These are phyloP conservation scores for Albula glossodonta DNA, from an alignment of 2,113 vertebrate species.

Conservation along the genomic window DNA sequence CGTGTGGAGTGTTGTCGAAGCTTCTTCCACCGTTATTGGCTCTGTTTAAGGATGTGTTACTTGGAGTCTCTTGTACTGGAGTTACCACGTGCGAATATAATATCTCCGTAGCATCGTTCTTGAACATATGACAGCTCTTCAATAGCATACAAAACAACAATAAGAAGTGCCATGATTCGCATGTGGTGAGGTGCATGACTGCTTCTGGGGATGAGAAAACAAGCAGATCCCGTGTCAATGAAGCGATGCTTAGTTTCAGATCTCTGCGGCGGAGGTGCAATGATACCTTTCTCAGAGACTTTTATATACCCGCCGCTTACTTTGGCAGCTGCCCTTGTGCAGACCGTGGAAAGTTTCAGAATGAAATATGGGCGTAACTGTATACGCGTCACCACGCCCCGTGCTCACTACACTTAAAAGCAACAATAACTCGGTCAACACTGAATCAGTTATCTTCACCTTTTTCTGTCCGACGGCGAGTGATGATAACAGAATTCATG, in stretches of 20 bases:
- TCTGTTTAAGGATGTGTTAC: constrained; percentile 86
- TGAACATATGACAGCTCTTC: constrained; percentile 79
- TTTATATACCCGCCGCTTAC: constrained; percentile 78
- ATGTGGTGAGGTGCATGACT: constrained; percentile 76
- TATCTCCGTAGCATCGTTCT: constrained; percentile 92
- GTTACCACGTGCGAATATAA: constrained; percentile 78
- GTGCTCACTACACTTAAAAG: neutral
- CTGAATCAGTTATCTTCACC: neutral
- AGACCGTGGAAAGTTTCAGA: constrained; percentile 71
- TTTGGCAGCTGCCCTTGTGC: constrained; percentile 85
- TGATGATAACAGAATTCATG: neutral
- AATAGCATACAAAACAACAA: constrained; percentile 78
- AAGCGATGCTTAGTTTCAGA: constrained; percentile 16
- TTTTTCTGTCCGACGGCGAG: neutral
- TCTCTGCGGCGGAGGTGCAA: constrained; percentile 18
- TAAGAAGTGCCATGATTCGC: constrained; percentile 73
- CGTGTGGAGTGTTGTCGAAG: constrained; percentile 61
- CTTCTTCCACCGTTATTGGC: constrained; percentile 85
- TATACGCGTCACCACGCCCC: constrained; percentile 37
- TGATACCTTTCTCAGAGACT: constrained; percentile 33
- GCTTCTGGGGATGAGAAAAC: constrained; percentile 19
- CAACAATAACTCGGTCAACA: neutral
- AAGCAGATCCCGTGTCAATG: neutral
- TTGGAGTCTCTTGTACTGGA: constrained; percentile 68
- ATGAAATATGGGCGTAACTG: constrained; percentile 55